Base-by-base conservation (phyloP, 2,797 vertebrate genomes). In the Premnoplex brunnescens region DNA sequence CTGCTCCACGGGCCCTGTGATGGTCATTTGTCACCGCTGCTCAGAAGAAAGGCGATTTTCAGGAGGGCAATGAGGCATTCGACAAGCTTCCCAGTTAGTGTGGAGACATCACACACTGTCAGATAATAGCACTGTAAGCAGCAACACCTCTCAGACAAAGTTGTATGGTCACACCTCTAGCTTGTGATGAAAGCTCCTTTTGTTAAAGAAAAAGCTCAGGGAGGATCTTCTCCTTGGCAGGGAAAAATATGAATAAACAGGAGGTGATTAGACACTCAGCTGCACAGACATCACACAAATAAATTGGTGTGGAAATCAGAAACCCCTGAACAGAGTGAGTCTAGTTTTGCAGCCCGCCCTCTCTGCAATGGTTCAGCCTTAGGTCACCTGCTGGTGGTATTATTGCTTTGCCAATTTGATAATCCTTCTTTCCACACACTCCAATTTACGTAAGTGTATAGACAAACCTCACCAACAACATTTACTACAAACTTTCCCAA, bases 21-120 rank as follows among this genome's bases (percentile, higher is more conserved):
- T 67, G 67, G 84, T 72, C 88, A 77, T 97, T 94, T 95, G 91
- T 94, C 91, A 88, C 63, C 41, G 51, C 68, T 58, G 67, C 71
- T 62, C 67, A 36, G 43, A 72, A 73, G 69, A 93, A 92, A 74
- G 83, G 67, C 0, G 0, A 71, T 93, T 95, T 92, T 94, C 87
- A 95, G 81, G 43, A 64, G 62, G 37, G 59, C 88, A 95, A 82
- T 88, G 92, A 96, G 81, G 89, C 93, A 62, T 95, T 94, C 1
- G 36, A 97, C 92, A 95, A 93, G 88, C 67, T 93, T 64, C 58
- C 75, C 59, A 85, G 75, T 62, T 91, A 89, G 66, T n/a, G 72
- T 85, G 91, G 89, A 79, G 91, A 59, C 90, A 95, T 83, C 83
- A 60, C 3, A 0, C 19, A 2, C 43, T 88, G 88, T 74, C 81